phyloP scores from a whole-genome alignment of 2,888 invertebrate genomes.

The Xanthia togata region DNA sequence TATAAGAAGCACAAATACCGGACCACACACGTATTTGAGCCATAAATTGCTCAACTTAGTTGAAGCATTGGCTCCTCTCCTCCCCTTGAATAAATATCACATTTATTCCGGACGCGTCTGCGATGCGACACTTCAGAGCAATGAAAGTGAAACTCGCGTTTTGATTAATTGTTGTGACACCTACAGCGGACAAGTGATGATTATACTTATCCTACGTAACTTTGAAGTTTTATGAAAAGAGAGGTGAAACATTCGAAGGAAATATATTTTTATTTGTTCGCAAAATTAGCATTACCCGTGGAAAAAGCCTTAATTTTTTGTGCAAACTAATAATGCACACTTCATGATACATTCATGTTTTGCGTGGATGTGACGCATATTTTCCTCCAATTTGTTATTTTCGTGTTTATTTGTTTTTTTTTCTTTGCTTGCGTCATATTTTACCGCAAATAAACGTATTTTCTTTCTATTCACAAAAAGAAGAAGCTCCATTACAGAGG shows the following conservation, averaged over 20 bases:
- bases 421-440: no score
- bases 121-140: constrained; percentile 24
- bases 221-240: not conserved
- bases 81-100: constrained; percentile 71
- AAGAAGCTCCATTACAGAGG: not conserved
- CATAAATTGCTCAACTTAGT: constrained; percentile 72
- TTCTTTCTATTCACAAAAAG: not conserved
- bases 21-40: constrained; percentile 48
- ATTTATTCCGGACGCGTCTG: constrained; percentile 63
- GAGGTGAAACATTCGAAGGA: no score
- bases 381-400: no score
- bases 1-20: not conserved
- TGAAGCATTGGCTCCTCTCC: constrained; percentile 56
- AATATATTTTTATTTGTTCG: not conserved
- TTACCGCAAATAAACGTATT: no score
- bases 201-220: not conserved
- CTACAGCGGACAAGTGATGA: constrained; percentile 4
- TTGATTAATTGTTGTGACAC: constrained; percentile 55
- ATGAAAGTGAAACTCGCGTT: constrained; percentile 60
- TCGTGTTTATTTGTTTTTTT: no score
- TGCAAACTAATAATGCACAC: not conserved
- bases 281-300: not conserved
- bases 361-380: no score
- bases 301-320: not conserved
- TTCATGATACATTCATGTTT: no score